Conservation (phyloP, 2,797 vertebrate species). For the Lepilemur ruficaudatus region DNA sequence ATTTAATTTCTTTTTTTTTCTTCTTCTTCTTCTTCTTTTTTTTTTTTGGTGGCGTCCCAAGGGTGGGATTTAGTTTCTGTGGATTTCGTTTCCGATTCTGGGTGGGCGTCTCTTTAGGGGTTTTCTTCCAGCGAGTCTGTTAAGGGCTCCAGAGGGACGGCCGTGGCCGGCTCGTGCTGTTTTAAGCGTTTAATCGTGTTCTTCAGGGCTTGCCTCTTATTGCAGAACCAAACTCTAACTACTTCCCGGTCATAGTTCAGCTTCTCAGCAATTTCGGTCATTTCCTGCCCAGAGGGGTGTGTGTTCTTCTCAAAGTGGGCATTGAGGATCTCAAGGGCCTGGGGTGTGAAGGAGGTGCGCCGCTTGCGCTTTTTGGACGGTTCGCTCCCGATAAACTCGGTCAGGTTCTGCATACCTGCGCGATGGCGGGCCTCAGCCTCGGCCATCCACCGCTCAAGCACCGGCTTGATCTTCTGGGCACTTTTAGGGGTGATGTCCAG, state of each 20-base stretch:
- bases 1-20: constrained; percentile 8
- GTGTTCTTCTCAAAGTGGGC: constrained; percentile 99
- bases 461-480: constrained; percentile 99
- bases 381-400: constrained; percentile 99
- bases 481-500: constrained; percentile 99
- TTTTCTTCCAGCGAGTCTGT: constrained; percentile 96
- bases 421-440: constrained; percentile 99
- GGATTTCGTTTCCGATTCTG: background rate
- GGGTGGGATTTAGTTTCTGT: background rate
- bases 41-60: background rate
- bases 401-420: constrained; percentile 99
- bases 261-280: constrained; percentile 99
- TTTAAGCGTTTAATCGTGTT: constrained; percentile 99
- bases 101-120: constrained; percentile 83
- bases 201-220: constrained; percentile 99
- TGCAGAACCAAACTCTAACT: constrained; percentile 99
- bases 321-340: constrained; percentile 99
- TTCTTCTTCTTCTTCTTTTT: background rate
- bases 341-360: constrained; percentile 99
- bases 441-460: constrained; percentile 99
- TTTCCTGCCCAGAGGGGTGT: constrained; percentile 99
- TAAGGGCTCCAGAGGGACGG: constrained; percentile 93
- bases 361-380: constrained; percentile 99
- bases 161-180: constrained; percentile 92
- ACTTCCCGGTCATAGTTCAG: constrained; percentile 99